Evolutionary conservation across 2,113 vertebrate genomes (phyloP).

Genomic region (Ursus arctos): DNA sequence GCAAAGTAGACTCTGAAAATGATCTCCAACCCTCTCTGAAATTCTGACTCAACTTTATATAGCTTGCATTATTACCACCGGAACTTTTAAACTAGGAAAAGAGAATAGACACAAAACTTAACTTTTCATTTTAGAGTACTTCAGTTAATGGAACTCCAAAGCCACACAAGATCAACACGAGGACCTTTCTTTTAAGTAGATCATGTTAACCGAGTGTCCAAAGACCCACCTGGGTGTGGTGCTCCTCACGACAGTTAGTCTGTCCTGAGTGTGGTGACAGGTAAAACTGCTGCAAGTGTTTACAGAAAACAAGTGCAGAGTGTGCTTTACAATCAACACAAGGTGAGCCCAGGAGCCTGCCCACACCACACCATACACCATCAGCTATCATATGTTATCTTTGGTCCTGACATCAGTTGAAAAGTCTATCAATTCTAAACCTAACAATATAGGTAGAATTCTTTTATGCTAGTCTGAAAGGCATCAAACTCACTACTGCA

Average conservation of each 20-base stretch:
- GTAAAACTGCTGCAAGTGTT: neutral
- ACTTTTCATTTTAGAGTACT: neutral
- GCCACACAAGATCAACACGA: neutral
- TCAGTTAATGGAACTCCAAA: neutral
- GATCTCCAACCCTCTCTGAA: neutral
- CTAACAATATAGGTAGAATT: neutral
- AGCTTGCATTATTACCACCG: neutral
- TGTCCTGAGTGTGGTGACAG: neutral
- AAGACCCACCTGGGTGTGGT: neutral
- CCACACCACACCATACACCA: conserved; percentile 72
- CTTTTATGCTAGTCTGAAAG: neutral
- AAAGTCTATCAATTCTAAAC: conserved; percentile 29
- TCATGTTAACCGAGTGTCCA: neutral
- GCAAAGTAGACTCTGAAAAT: neutral
- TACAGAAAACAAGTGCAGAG: neutral
- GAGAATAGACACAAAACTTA: neutral
- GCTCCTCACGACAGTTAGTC: neutral
- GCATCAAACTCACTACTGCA: neutral
- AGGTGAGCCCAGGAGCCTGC: neutral
- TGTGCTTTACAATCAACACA: neutral
- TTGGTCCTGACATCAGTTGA: conserved; percentile 70
- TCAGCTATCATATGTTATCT: conserved; percentile 3
- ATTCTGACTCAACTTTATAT: neutral
- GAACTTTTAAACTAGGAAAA: neutral
- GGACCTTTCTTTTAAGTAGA: neutral